phyloP scores from a whole-genome alignment of 2,113 vertebrate species.

The Daboia siamensis region DNA sequence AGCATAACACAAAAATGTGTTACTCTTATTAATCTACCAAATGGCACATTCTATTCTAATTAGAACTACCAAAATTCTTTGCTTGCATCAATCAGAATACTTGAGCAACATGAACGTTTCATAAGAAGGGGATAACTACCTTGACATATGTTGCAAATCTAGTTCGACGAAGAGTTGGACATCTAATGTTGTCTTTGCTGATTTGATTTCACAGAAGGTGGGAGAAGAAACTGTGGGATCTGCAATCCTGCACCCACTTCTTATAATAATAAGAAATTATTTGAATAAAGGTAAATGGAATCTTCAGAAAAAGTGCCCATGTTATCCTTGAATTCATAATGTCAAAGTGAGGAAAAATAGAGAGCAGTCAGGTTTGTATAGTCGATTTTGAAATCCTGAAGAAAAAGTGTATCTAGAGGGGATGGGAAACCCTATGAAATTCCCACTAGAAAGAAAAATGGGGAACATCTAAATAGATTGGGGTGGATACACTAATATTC shows the following conservation, averaged over 20 bases:
- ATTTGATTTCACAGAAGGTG: neutral
- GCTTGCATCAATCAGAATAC: neutral
- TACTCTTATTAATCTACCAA: neutral
- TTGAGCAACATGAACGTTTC: neutral
- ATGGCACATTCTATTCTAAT: neutral
- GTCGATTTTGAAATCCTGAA: neutral
- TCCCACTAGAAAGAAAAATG: neutral
- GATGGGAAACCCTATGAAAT: neutral
- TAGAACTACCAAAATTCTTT: neutral
- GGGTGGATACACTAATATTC: neutral
- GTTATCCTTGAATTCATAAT: neutral
- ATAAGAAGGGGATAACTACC: neutral
- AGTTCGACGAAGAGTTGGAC: neutral
- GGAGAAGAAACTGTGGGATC: neutral
- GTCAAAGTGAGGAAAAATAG: neutral
- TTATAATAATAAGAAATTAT: neutral
- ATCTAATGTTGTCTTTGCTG: neutral
- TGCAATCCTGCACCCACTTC: neutral
- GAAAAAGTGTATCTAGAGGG: neutral
- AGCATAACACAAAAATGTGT: neutral
- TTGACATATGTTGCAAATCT: neutral
- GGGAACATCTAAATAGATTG: neutral
- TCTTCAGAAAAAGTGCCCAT: neutral
- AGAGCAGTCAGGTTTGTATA: neutral
- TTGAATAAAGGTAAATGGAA: neutral